Evolutionary conservation across 2,797 vertebrate genomes (phyloP).

Genomic region (Sebastolobus altivelis): DNA sequence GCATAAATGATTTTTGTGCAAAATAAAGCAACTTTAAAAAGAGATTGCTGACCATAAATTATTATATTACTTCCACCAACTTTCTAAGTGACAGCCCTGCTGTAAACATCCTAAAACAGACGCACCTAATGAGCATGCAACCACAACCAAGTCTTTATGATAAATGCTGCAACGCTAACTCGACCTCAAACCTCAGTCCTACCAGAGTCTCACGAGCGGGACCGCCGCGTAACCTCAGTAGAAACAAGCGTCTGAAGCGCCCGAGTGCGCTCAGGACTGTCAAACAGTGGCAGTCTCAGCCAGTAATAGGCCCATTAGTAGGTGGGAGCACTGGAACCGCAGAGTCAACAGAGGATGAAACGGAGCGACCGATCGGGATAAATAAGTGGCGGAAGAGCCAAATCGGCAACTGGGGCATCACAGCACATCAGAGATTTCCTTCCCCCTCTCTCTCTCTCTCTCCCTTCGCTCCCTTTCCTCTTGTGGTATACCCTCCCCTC

Average conservation of each 20-base stretch:
- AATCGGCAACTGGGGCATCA: conserved; percentile 80
- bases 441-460: not conserved
- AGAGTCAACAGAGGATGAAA: conserved; percentile 69
- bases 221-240: conserved; percentile 36
- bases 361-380: conserved; percentile 63
- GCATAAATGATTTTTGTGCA: not conserved
- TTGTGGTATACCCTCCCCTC: conserved; percentile 46
- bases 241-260: conserved; percentile 38
- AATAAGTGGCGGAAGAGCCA: conserved; percentile 80
- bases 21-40: not conserved
- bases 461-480: conserved; percentile 33
- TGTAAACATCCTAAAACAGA: not conserved
- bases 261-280: conserved; percentile 58
- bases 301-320: conserved; percentile 78
- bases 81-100: conserved; percentile 5
- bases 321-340: conserved; percentile 48
- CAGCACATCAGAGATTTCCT: conserved; percentile 63
- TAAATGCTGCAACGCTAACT: not conserved
- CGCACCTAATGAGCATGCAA: not conserved
- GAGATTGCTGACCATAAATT: conserved; percentile 31
- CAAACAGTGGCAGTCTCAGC: conserved; percentile 58
- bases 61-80: conserved; percentile 10
- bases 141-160: conserved; percentile 21
- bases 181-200: conserved; percentile 30
- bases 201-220: conserved; percentile 22